phyloP scores from a whole-genome alignment of 2,113 vertebrate species.

The Candoia aspera region DNA sequence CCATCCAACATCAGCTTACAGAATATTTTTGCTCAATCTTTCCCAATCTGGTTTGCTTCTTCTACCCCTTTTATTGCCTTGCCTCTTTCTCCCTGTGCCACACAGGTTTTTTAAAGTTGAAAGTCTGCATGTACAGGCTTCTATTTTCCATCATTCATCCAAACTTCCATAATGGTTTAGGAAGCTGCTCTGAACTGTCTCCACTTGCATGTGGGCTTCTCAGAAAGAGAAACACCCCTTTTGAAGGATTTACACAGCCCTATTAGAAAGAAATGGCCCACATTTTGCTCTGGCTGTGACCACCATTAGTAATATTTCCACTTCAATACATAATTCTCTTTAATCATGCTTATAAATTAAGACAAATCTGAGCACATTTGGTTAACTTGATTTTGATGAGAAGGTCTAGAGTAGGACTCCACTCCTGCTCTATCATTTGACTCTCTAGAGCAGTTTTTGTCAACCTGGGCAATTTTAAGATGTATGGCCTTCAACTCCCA shows the following conservation, averaged over 20 bases:
- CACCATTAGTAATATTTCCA: neutral
- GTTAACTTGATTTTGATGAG: neutral
- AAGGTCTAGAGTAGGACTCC: neutral
- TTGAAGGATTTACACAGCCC: neutral
- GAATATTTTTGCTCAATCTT: neutral
- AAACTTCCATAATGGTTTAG: neutral
- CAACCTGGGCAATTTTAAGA: no score
- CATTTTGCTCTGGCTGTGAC: no score
- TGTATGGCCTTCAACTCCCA: no score
- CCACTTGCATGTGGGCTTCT: neutral
- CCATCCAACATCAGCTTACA: neutral
- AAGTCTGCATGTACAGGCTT: neutral
- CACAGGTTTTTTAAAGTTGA: neutral
- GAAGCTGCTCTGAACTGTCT: neutral
- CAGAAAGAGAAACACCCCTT: neutral
- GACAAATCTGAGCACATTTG: neutral
- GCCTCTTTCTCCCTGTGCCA: neutral
- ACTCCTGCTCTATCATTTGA: neutral
- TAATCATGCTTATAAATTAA: neutral
- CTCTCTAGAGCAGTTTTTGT: neutral
- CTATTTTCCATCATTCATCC: neutral
- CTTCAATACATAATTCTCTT: neutral
- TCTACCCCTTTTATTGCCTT: neutral
- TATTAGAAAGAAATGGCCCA: neutral
- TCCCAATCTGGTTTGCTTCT: neutral